Evolutionary conservation across 2,797 vertebrate species (phyloP), one percentile per base, ranked within the genome.

Genomic region (Lagorchestes hirsutus): DNA sequence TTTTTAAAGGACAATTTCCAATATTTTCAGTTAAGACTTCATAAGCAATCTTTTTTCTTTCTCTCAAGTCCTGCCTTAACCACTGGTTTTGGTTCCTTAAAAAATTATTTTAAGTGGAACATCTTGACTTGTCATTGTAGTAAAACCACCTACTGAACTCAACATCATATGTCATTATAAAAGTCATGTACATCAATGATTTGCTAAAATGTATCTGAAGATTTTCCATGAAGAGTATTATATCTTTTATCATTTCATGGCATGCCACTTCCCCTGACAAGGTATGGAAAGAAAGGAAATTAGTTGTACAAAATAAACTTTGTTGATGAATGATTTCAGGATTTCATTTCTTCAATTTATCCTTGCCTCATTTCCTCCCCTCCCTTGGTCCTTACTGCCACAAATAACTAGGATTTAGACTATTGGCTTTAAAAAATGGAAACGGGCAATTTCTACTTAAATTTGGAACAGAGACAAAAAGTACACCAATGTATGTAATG

Each of bases 11-110:
- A 97, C 0, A 91, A 94, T 94, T 93, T 97, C 90, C 93, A 95
- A 40, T 90, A 96, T 93, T 96, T 98, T 96, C 93, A 98, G 59
- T 91, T 92, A 97, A 97, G 97, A 95, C 56, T 93, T 96, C 50
- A 94, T 93, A 91, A 96, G 82, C 3, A 31, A 52, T 28, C 24
- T 57, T 95, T 94, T 92, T 55, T 55, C 14, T 67, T 67, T 93
- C 58, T 90, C 93, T 94, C 16, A 93, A 93, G 52, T 95, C 92
- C 59, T 94, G 59, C 22, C 94, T 96, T 97, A 97, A 82, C 50
- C 28, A 95, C 94, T 96, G 52, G 55, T 96, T 98, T 96, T 95
- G 92, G 57, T 95, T 97, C 94, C 91, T 96, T 97, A 96, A 97
- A 96, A 96, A 57, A 90, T 92, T 96, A 95, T 97, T 98, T 96